A percentile compares a stretch with the other conserved stretches of the same genome.
phyloP scores from a whole-genome alignment of 2,888 invertebrate genomes.

The Empis stercorea region DNA sequence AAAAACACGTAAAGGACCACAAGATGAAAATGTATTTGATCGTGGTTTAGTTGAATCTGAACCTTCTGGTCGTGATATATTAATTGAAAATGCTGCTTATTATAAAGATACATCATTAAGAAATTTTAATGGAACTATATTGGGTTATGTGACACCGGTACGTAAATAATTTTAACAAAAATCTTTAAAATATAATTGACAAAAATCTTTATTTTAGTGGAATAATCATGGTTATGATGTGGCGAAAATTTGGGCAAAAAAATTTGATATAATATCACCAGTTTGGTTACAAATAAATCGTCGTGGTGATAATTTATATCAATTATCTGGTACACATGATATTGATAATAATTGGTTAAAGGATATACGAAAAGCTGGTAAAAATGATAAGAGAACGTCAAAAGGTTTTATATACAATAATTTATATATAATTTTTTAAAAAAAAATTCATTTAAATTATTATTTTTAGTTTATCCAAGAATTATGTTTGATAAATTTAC shows the following conservation, averaged over 20 bases:
- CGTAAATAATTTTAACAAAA: conserved; percentile 24
- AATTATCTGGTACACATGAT: conserved; percentile 64
- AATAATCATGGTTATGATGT: conserved; percentile 88
- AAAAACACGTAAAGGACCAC: conserved; percentile 39
- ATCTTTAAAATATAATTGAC: not conserved
- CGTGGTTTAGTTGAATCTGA: conserved; percentile 53
- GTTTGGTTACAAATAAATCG: conserved; percentile 85
- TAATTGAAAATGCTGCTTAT: conserved; percentile 63
- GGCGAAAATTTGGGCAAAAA: conserved; percentile 76
- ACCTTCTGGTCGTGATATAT: conserved; percentile 50
- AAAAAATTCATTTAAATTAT: conserved; percentile 7
- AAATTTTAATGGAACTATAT: conserved; percentile 57
- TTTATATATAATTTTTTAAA: conserved; percentile 9
- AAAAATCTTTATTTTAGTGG: conserved; percentile 54
- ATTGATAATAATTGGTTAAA: conserved; percentile 74
- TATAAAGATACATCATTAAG: conserved; percentile 52
- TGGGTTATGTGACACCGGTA: conserved; percentile 89
- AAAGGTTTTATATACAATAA: conserved; percentile 33
- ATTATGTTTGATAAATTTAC: conserved; percentile 82
- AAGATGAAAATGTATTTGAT: conserved; percentile 52
- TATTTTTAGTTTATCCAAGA: conserved; percentile 67
- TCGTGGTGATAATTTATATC: conserved; percentile 47
- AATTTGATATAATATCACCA: conserved; percentile 83
- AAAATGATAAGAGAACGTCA: conserved; percentile 16
- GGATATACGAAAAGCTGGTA: conserved; percentile 45